Base-by-base conservation (phyloP, 2,888 invertebrate species). In the Leptopilina myrica region DNA sequence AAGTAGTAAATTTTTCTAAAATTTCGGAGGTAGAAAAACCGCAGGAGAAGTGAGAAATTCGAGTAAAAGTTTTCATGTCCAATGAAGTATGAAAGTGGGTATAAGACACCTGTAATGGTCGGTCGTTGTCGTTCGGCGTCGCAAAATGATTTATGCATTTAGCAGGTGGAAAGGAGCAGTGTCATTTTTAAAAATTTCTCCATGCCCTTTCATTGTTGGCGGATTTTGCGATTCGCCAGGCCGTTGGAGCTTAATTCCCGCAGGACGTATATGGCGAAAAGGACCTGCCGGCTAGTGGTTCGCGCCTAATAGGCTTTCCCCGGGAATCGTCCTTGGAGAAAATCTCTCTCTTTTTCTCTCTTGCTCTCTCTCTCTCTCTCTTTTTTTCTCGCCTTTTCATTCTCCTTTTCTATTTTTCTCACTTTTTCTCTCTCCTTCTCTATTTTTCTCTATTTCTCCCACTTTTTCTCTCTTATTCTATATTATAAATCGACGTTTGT, bases 231-330 rank as follows among this genome's bases (percentile, higher is more conserved):
- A 89, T 89, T 88, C 87, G 89, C 85, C 86, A 86, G 84, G 86
- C 87, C 78, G 76, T 56, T 53, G 79, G 76, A 78, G 82, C 81
- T 78, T 78, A 56, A 53, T 77, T 59, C 79, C 26, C 56, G 76
- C 77, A 79, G 76, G 80, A 79, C 78, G 81, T 64, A 78, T 79
- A 49, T 11, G 43, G 64, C 79, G 75, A 80, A 67, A 43, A 78
- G 80, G 77, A 73, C 73, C 56, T 73, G 73, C 56, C 5, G 49
- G 43, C 73, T 49, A 73, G 66, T 40, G 79, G 78, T 43, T 84
- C 80, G 77, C 82, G 80, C 85, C 85, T 89, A 89, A 90, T 86
- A 87, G 87, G 89, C 88, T 89, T 88, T 88, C 79, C 80, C 79
- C 82, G 69, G 53, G 84, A 84, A 81, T 81, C 84, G 82, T 84